A percentile compares a stretch with the other conserved stretches of the same genome.
Evolutionary conservation across 2,797 vertebrate genomes (phyloP).

Genomic region (Orestias chungarensis): DNA sequence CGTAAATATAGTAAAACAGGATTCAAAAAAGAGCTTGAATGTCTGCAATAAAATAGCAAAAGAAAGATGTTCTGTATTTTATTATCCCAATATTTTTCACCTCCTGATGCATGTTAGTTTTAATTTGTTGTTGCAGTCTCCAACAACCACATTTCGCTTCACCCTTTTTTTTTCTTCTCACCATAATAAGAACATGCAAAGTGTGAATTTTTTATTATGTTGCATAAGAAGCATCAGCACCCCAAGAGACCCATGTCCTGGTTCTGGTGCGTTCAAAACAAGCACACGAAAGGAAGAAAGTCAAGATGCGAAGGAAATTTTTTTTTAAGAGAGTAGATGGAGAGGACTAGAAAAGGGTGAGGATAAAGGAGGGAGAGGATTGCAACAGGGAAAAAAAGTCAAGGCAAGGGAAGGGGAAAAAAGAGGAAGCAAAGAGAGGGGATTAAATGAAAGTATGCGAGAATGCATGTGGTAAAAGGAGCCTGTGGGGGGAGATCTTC

Average conservation of each 20-base stretch:
- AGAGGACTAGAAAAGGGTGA: slow-evolving; percentile 25
- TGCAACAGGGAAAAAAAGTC: slow-evolving; percentile 32
- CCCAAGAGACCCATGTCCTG: slow-evolving; percentile 81
- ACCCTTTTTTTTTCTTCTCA: slow-evolving; percentile 34
- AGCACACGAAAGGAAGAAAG: slow-evolving; percentile 63
- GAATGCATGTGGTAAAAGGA: slow-evolving; percentile 62
- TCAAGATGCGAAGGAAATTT: slow-evolving; percentile 6
- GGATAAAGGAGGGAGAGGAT: slow-evolving; percentile 30
- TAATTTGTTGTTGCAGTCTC: slow-evolving; percentile 61
- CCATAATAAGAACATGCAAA: slow-evolving; percentile 78
- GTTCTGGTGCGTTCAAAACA: slow-evolving; percentile 79
- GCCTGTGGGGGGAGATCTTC: slow-evolving; percentile 77
- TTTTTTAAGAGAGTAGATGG: slow-evolving; percentile 47
- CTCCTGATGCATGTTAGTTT: slow-evolving; percentile 53
- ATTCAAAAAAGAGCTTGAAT: slow-evolving; percentile 27
- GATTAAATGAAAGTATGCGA: slow-evolving; percentile 69
- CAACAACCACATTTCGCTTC: slow-evolving; percentile 34
- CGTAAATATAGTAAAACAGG: slow-evolving; percentile 47
- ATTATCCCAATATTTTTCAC: slow-evolving; percentile 21
- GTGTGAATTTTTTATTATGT: slow-evolving; percentile 83
- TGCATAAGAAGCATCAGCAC: slow-evolving; percentile 78
- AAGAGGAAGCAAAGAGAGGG: slow-evolving; percentile 47
- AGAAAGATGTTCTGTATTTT: slow-evolving; percentile 56
- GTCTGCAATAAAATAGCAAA: slow-evolving; percentile 38
- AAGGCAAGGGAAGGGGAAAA: slow-evolving; percentile 46